A percentile compares a stretch with the other conserved stretches of the same genome.
Conservation (phyloP, 2,888 invertebrate genomes). For the Lamellibrachia satsuma region DNA sequence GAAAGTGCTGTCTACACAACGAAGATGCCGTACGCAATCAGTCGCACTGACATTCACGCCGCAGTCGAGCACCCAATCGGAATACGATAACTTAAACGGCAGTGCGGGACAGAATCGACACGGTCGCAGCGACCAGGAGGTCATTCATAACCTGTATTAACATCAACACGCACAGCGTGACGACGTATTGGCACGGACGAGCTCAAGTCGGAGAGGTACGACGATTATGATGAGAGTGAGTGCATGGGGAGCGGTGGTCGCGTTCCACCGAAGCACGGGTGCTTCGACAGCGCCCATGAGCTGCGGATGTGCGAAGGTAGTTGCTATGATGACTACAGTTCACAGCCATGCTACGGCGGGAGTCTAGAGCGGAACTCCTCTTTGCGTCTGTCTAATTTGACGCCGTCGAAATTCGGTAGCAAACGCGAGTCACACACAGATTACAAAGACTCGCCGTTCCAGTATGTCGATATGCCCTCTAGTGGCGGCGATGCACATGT, state of each 20-base stretch:
- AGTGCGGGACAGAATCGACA: neutral
- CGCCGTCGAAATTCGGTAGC: conserved; percentile 51
- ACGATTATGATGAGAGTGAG: conserved; percentile 47
- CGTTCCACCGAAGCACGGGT: conserved; percentile 49
- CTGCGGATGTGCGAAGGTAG: neutral
- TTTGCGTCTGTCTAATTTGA: conserved; percentile 36
- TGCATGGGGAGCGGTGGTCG: conserved; percentile 40
- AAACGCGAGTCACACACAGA: conserved; percentile 53
- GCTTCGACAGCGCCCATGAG: conserved; percentile 32
- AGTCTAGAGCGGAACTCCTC: conserved; percentile 36
- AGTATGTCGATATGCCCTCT: conserved; percentile 20
- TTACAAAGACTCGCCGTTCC: conserved; percentile 32
- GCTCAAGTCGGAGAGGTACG: conserved; percentile 44
- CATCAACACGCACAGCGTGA: conserved; percentile 60
- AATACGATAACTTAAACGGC: conserved; percentile 54
- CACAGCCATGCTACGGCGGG: conserved; percentile 23
- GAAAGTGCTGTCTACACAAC: conserved; percentile 60
- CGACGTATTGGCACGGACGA: conserved; percentile 60
- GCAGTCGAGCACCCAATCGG: conserved; percentile 50
- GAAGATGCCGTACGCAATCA: conserved; percentile 63
- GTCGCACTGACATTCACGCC: conserved; percentile 61
- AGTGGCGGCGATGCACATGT: neutral
- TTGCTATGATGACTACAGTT: conserved; percentile 17
- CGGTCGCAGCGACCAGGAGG: neutral
- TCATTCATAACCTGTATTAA: conserved; percentile 24